These are phyloP conservation scores for Campoletis sonorensis DNA, from an alignment of 1,140 invertebrate genomes.

Conservation along the genomic window DNA sequence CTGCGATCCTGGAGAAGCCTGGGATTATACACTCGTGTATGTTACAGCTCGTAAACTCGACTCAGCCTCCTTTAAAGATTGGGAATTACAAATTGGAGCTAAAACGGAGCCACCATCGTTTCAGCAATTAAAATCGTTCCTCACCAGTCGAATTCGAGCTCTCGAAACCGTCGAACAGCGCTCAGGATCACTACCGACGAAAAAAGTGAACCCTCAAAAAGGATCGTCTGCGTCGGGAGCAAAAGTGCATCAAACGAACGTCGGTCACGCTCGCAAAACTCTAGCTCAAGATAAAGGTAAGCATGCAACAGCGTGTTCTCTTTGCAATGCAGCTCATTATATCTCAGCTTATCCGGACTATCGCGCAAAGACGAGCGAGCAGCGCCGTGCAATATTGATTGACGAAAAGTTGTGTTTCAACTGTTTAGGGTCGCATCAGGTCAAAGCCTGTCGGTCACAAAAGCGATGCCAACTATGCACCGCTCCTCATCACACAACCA, in stretches of 20 bases:
- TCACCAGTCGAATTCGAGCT: constrained; percentile 6
- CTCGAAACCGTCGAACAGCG: constrained; percentile 12
- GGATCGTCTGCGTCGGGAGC: constrained; percentile 1
- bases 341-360: not conserved
- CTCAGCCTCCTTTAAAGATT: not conserved
- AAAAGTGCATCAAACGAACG: constrained; percentile 17
- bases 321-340: constrained; percentile 20
- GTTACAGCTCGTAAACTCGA: not conserved
- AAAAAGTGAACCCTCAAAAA: not conserved
- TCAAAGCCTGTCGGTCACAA: not conserved
- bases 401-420: constrained; percentile 31
- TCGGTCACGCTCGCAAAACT: not conserved
- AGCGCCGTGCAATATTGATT: not conserved
- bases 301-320: not conserved
- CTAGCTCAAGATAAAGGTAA: not conserved
- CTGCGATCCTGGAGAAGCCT: not conserved
- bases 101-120: constrained; percentile 15
- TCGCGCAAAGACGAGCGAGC: constrained; percentile 19
- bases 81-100: constrained; percentile 1
- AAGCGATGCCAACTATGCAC: constrained; percentile 30
- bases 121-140: not conserved
- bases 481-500: constrained; percentile 25
- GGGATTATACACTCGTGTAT: constrained; percentile 8
- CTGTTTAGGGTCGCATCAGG: constrained; percentile 23
- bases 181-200: not conserved